phyloP scores from a whole-genome alignment of 1,140 invertebrate genomes.

The Drosophila fuyamai region DNA sequence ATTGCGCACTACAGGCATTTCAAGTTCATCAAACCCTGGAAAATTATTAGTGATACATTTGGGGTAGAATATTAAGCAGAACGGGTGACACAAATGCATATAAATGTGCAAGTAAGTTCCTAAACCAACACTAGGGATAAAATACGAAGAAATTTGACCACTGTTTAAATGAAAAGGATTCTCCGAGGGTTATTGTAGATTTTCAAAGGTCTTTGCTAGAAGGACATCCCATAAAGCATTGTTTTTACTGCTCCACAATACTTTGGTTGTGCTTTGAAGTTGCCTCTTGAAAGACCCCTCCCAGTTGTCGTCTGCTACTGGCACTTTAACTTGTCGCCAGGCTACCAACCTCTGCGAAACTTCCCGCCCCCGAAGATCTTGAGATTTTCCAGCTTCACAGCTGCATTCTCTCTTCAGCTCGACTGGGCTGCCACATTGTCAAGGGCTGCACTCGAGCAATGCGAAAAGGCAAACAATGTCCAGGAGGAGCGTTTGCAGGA shows the following conservation, averaged over 20 bases:
- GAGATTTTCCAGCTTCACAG: constrained; percentile 38
- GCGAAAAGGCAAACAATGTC: constrained; percentile 56
- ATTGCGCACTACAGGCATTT: background rate
- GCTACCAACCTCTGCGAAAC: background rate
- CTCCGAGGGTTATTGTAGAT: no score
- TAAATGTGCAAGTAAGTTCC: no score
- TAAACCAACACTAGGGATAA: no score
- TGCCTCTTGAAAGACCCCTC: background rate
- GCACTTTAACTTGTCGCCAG: constrained; percentile 8
- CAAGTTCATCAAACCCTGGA: background rate
- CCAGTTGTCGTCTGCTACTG: constrained; percentile 1
- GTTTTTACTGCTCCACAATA: no score
- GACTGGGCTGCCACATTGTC: constrained; percentile 48
- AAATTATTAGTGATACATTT: no score
- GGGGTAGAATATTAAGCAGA: no score
- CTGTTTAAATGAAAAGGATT: no score
- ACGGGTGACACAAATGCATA: no score
- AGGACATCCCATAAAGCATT: no score
- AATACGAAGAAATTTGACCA: no score
- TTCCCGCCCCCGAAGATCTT: constrained; percentile 6
- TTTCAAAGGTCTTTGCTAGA: background rate
- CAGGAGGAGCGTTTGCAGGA: constrained; percentile 14
- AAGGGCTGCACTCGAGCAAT: constrained; percentile 27
- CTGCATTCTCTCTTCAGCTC: constrained; percentile 11
- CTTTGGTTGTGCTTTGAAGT: background rate